Conservation (phyloP, 1,140 invertebrate genomes). For the Rhagoletis zephyria region DNA sequence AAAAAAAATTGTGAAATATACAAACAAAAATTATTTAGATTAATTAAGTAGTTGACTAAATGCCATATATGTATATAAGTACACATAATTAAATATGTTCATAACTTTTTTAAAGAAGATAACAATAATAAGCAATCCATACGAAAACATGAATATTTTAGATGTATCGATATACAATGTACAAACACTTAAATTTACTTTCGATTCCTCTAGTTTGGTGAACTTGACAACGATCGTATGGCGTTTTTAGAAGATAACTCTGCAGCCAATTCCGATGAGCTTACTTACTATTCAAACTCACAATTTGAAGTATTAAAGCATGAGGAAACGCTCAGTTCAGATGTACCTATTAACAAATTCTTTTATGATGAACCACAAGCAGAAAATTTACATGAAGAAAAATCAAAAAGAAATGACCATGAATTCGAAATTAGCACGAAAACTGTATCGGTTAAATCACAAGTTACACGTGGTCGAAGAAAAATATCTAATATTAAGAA, state of each 20-base stretch:
- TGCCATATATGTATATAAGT: too few species aligned
- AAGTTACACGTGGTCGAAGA: neutral
- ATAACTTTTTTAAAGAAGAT: too few species aligned
- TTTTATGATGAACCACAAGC: neutral
- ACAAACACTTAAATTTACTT: too few species aligned
- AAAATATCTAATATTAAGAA: conserved; percentile 28
- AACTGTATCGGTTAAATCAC: neutral
- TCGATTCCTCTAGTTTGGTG: neutral
- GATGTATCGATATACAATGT: too few species aligned
- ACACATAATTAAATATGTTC: too few species aligned
- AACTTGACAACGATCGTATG: neutral
- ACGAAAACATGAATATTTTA: too few species aligned
- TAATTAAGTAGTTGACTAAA: too few species aligned
- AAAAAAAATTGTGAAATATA: too few species aligned
- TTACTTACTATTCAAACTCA: neutral
- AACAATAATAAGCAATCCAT: too few species aligned
- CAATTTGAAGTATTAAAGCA: neutral
- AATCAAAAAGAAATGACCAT: neutral
- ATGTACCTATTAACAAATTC: neutral
- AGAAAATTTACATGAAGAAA: neutral
- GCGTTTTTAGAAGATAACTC: neutral
- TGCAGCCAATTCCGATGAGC: neutral
- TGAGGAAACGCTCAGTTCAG: neutral
- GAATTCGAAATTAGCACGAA: neutral
- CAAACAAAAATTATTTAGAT: too few species aligned